These are phyloP conservation scores for Hylaeus anthracinus DNA, from an alignment of 1,140 invertebrate species.

Conservation along the genomic window DNA sequence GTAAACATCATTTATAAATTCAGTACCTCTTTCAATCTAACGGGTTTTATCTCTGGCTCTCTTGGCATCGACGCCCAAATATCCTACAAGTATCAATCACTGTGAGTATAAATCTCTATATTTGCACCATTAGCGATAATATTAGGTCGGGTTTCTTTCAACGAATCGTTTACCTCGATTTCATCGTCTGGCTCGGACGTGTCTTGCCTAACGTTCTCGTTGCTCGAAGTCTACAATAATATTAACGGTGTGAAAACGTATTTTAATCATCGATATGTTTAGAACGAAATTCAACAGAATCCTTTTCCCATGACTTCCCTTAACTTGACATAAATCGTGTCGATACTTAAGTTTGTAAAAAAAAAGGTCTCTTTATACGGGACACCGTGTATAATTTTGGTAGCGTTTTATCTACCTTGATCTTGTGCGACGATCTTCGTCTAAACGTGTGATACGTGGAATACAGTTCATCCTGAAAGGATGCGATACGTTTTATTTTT, in stretches of 20 bases:
- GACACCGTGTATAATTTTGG: no score
- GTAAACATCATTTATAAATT: neutral
- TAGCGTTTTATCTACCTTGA: neutral
- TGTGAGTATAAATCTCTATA: neutral
- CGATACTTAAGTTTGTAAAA: no score
- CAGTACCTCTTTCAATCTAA: constrained; percentile 32
- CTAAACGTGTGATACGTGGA: neutral
- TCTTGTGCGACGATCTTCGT: neutral
- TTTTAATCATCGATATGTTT: neutral
- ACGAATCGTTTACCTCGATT: constrained; percentile 45
- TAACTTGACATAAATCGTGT: no score
- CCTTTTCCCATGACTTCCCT: no score
- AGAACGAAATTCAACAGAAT: no score
- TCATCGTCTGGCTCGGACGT: neutral
- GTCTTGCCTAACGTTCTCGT: neutral
- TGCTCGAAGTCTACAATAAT: constrained; percentile 8
- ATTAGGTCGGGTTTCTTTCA: neutral
- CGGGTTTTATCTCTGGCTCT: neutral
- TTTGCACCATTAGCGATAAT: neutral
- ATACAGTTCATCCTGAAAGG: constrained; percentile 32
- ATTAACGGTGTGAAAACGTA: neutral
- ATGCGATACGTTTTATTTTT: neutral
- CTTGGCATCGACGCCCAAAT: constrained; percentile 34
- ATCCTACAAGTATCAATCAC: constrained; percentile 39
- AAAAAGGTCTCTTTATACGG: no score